Evolutionary conservation across 2,113 vertebrate species (phyloP), one percentile per base, ranked within the genome.

Genomic region (Gallinago media): DNA sequence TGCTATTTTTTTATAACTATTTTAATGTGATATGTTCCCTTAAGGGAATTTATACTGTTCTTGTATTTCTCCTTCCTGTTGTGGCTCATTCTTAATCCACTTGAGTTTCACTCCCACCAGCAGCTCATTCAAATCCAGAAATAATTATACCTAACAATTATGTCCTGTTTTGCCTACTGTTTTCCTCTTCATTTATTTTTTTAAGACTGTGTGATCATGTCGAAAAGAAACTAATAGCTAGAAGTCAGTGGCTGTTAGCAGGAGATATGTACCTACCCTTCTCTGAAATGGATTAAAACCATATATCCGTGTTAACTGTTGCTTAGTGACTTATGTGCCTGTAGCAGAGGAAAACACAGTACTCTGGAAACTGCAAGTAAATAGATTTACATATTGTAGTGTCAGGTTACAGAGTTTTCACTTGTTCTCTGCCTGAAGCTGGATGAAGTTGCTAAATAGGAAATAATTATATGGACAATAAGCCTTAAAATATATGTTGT

Each of bases 241-340:
- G 42, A 88, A 78, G 44, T 75, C 40, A 58, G 38, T 49, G 27
- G 25, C 16, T 72, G 47, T 75, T 82, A 61, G 54, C 18, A 72
- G 66, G 22, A 93, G 40, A 66, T 42, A 66, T 3, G 15, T 32
- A 75, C 17, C 29, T 65, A 65, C 11, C 12, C 17, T 63, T 63
- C 49, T 44, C 22, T 66, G 49, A 26, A 85, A 58, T 52, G 76
- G 44, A 73, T 76, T 40, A 89, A 89, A 93, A 66, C 27, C 81
- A 70, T 65, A n/a, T 38, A 50, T 71, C 68, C 55, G 17, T 68
- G 29, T 59, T 95, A 89, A 75, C 49, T 58, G n/a, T 82, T 82
- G 56, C 56, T 70, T 91, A 76, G 87, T 91, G 92, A 91, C n/a
- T 88, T 91, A 61, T 78, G 52, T 79, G 12, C 34, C 91, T 75